Conservation (phyloP, 2,797 vertebrate genomes). For the Sebastes iracundus region DNA sequence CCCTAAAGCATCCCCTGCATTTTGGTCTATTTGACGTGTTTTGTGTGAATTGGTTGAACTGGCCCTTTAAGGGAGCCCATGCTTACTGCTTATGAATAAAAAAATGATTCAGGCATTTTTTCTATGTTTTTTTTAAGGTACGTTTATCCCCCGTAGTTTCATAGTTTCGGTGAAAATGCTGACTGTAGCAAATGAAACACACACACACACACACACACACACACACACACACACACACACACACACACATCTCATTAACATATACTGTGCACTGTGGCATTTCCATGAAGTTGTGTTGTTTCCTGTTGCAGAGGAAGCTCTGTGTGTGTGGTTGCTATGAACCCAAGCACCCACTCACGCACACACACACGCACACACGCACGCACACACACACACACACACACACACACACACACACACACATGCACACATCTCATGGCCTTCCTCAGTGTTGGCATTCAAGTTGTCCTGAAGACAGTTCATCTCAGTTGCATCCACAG, state of each 20-base stretch:
- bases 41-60: neutral
- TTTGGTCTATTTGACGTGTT: no score
- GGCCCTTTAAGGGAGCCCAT: neutral
- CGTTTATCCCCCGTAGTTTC: neutral
- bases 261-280: slow-evolving; percentile 44
- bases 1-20: no score
- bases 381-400: slow-evolving; percentile 20
- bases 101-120: slow-evolving; percentile 5
- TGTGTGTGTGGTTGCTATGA: no score
- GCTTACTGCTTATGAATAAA: neutral
- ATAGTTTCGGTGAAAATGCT: slow-evolving; percentile 28
- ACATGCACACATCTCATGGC: neutral
- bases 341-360: no score
- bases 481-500: no score
- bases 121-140: neutral
- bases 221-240: neutral
- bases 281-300: slow-evolving; percentile 65
- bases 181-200: slow-evolving; percentile 5
- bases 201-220: neutral
- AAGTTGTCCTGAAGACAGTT: no score
- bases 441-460: no score
- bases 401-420: neutral
- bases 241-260: slow-evolving; percentile 34
- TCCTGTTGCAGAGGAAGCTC: slow-evolving; percentile 64
- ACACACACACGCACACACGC: no score